Evolutionary conservation across 2,888 invertebrate genomes (phyloP), one percentile per base, ranked within the genome.

Genomic region (Tinea semifulvella): DNA sequence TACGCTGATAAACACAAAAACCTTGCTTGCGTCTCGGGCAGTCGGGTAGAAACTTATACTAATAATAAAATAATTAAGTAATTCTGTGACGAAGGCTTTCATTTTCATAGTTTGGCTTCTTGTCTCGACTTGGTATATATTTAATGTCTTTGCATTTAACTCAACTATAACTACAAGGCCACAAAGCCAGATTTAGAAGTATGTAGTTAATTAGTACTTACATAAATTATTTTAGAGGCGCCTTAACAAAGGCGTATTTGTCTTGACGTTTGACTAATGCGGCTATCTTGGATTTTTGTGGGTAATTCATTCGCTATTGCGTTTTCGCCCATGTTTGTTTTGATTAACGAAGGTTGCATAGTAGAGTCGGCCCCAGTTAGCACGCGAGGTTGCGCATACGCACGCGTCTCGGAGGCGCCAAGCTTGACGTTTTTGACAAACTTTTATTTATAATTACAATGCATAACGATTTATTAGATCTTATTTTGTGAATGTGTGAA

Each of bases 401-500:
- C 74, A 77, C 73, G 77, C 80, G 79, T 80, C 79, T 80, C 73
- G 61, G 60, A 68, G 79, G 77, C 79, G 76, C 77, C 77, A 69
- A 60, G 56, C 55, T 58, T 57, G 54, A 54, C 57, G 56, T 63
- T 77, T 43, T 42, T 79, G 65, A 72, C 72, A 70, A 79, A 79
- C 68, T 40, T 40, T 22, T 40, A 40, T 36, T 36, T 18, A 36
- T 36, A 36, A 18, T 36, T 36, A 18, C 18, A 18, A 36, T 18
- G 5, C 8, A 14, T 5, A 35, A 35, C 16, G 8, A 13, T 13
- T 35, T 36, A n/a, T 36, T 36, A 18, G 13, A 2, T 31, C 4
- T 35, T 35, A 35, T 11, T 2, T 18, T 3, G 7, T 36, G 36
- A 36, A 36, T 36, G 54, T 63, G n/a, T n/a, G n/a, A n/a, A n/a